Evolutionary conservation across 1,140 invertebrate genomes (phyloP), one percentile per base, ranked within the genome.

Genomic region (Drosophila takahashii): DNA sequence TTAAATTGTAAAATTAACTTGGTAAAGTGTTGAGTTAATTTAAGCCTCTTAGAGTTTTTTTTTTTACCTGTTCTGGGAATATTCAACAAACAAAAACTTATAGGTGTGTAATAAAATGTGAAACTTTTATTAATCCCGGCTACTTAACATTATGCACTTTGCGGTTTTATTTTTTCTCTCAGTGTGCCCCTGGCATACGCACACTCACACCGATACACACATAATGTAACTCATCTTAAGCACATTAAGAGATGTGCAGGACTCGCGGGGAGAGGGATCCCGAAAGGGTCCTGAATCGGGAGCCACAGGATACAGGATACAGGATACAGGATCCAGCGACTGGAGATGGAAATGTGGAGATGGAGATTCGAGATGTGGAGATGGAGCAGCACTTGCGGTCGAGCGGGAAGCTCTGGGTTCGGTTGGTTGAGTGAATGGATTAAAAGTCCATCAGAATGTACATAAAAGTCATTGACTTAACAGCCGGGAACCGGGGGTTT

Each of bases 401-500:
- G 52, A 53, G 45, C 65, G 51, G 51, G 67, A 39, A 29, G 16
- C 27, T 15, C 39, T 53, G 45, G 16, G 53, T 50, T 54, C 60
- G 48, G 51, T 29, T 73, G 71, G 56, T 47, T 77, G 74, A 67
- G 72, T 77, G 61, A 76, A 79, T 87, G 83, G 84, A 87, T 87
- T 87, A 87, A 87, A 87, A 87, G 84, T 84, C 83, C 79, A 87
- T 87, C 83, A 89, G 86, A 89, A 84, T 87, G 83, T 87, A 79
- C 84, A 87, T 87, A 87, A 87, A 87, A 87, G 84, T 89, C 83
- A 87, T 87, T 89, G 83, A 87, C 83, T 89, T 89, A 89, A 87
- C 79, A 79, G 60, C 79, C 48, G 47, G 66, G 50, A 27, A 47
- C 58, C 13, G 37, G 48, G 29, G 27, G 15, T 50, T 32, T 16